Conservation (phyloP, 2,113 vertebrate species). For the Podarcis cretensis region DNA sequence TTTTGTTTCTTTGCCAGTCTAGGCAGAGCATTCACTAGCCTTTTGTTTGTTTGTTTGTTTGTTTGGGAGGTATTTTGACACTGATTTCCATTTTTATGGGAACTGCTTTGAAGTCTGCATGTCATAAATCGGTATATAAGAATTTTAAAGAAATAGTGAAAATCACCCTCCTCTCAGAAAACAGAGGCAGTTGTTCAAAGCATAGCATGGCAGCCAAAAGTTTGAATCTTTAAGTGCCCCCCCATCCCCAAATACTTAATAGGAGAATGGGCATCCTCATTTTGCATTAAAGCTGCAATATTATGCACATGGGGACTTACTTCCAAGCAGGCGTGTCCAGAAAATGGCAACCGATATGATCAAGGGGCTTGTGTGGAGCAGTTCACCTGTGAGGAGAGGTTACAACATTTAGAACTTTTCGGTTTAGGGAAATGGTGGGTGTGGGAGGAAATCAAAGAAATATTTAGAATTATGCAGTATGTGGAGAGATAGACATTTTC, state of each 20-base stretch:
- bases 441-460: no score
- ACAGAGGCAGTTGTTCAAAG: not conserved
- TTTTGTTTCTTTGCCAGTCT: not conserved
- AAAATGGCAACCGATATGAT: no score
- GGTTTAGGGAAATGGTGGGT: no score
- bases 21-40: not conserved
- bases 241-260: not conserved
- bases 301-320: not conserved
- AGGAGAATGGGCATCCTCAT: not conserved
- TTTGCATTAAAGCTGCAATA: not conserved
- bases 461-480: no score
- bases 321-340: not conserved
- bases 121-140: not conserved
- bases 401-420: no score
- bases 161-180: not conserved
- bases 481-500: no score
- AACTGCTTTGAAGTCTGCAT: not conserved
- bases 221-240: not conserved
- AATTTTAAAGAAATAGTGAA: not conserved
- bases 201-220: not conserved
- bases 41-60: not conserved
- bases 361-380: no score
- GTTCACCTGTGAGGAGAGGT: no score
- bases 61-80: not conserved
- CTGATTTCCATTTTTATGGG: no score